Evolutionary conservation across 2,113 vertebrate genomes (phyloP).

Genomic region (Phainopepla nitens): DNA sequence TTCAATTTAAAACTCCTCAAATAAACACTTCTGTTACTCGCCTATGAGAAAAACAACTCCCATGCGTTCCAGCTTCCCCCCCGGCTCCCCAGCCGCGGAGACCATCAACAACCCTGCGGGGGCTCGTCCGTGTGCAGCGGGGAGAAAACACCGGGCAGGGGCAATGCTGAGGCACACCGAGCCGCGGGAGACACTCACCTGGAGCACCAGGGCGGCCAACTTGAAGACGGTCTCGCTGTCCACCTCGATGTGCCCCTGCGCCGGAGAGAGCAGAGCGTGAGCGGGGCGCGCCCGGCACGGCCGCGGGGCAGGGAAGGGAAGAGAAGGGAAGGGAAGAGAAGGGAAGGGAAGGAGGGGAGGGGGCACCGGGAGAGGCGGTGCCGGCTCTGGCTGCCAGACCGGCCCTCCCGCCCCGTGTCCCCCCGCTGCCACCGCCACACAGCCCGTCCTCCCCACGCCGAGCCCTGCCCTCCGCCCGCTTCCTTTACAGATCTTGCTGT

Average conservation of each 20-base stretch:
- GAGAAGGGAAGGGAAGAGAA: no score
- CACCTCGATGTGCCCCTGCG: slow-evolving; percentile 88
- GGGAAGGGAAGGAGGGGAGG: not conserved
- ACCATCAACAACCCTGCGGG: accelerated
- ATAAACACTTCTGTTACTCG: not conserved
- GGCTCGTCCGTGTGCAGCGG: accelerated
- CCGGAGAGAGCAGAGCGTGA: not conserved
- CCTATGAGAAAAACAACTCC: not conserved
- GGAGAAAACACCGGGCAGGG: accelerated
- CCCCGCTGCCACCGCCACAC: not conserved
- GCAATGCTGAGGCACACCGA: not conserved
- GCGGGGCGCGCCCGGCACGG: not conserved
- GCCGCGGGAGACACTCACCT: slow-evolving; percentile 77
- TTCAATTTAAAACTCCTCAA: not conserved
- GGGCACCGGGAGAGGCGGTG: not conserved
- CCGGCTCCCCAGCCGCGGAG: not conserved
- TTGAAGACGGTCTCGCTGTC: slow-evolving; percentile 90
- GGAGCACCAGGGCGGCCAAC: slow-evolving; percentile 88
- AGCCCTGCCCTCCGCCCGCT: not conserved
- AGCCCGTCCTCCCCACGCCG: not conserved
- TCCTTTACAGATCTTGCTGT: accelerated
- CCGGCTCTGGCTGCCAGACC: not conserved
- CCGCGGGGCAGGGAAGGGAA: not conserved
- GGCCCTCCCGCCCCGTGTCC: not conserved
- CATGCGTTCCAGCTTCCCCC: not conserved